Percentiles rank a stretch among this genome's conserved stretches.
Evolutionary conservation across 2,113 vertebrate species (phyloP).

Genomic region (Trogon surrucura): DNA sequence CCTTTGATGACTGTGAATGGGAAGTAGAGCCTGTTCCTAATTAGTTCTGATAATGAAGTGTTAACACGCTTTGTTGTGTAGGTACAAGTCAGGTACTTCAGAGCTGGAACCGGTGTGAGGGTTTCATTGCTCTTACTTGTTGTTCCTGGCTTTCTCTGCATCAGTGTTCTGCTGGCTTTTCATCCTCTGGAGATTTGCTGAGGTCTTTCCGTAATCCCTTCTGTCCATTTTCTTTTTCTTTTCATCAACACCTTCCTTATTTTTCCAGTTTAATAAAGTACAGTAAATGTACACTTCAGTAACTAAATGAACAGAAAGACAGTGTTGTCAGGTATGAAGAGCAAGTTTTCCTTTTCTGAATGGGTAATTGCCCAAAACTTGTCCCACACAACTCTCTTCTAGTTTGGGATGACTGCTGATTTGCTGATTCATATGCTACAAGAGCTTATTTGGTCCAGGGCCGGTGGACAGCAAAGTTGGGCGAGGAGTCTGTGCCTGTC

Average conservation of each 20-base stretch:
- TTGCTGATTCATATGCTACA: background rate
- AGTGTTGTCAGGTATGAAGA: background rate
- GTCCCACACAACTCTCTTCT: background rate
- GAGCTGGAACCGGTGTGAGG: background rate
- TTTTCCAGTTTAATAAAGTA: background rate
- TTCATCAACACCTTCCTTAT: background rate
- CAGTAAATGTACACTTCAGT: background rate
- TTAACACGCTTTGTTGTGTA: slow-evolving; percentile 39
- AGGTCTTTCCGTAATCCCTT: background rate
- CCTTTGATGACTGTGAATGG: slow-evolving; percentile 50
- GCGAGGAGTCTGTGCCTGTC: background rate
- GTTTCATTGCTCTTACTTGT: background rate
- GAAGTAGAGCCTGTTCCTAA: slow-evolving; percentile 63
- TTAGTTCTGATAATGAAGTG: slow-evolving; percentile 65
- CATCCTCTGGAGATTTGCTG: background rate
- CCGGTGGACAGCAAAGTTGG: background rate
- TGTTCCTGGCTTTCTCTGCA: background rate
- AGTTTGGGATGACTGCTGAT: background rate
- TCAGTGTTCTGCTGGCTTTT: background rate
- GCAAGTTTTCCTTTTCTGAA: background rate
- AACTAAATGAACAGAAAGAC: background rate
- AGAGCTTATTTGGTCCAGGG: background rate
- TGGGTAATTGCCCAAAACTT: background rate
- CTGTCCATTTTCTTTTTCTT: background rate
- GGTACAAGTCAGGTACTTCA: slow-evolving; percentile 25